Base-by-base conservation (phyloP, 1,140 invertebrate species). In the Rhagoletis zephyria region DNA sequence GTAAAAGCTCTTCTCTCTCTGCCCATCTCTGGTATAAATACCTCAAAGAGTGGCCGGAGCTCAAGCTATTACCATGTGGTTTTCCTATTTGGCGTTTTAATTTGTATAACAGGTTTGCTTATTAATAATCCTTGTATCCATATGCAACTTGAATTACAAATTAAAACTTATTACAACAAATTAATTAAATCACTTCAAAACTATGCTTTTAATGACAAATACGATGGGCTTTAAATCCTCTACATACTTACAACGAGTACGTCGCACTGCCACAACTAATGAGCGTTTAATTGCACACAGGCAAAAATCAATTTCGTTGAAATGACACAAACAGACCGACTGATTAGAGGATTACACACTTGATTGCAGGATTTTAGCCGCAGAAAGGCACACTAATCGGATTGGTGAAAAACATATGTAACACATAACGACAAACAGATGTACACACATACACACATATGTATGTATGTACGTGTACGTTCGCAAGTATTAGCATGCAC, bases 321-420 rank as follows among this genome's bases (percentile, higher is more conserved):
- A 56, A 14, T 16, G 16, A 14, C 61, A 63, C 7, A 63, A 63
- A 63, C n/a, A 81, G 74, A 81, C 48, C 74, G 74, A 56, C 48
- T 81, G 74, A 81, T 81, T 81, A 81, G 48, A 51, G 74, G 74
- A 81, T 81, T 81, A 81, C 48, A 56, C 45, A 56, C 48, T 81
- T 81, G 74, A 81, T 56, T 81, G 74, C 74, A 56, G 74, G 45
- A 51, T 81, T 81, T 81, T 30, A 81, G 48, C 48, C 74, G 74
- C 74, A 81, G 74, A 81, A 81, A 81, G 42, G 45, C 19, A 42
- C 5, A 81, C 74, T 81, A 81, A 81, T 81, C 48, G 48, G n/a
- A 81, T 81, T 56, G 16, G 48, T 48, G 45, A 42, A 81, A 81
- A 81, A 81, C 74, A 81, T 81, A 56, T 81, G 74, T 56, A 74